Base-by-base conservation (phyloP, 2,888 invertebrate genomes). In the Tinea trinotella region DNA sequence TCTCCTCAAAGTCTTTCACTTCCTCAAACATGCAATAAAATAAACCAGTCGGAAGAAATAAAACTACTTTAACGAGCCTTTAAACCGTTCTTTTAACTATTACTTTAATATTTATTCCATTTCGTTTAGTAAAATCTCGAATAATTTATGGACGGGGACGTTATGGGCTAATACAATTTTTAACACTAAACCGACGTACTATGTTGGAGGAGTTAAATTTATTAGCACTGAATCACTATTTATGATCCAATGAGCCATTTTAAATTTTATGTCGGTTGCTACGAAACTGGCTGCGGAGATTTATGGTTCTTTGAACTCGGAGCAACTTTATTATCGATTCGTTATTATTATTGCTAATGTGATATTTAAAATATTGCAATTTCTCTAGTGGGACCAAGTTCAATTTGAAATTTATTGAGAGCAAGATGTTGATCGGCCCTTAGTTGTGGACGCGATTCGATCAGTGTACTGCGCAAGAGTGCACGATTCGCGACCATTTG, bases 191-290 rank as follows among this genome's bases (percentile, higher is more conserved):
- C 10, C 24, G 24, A 50, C 50, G n/a, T 24, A 50, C 18, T 50
- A 50, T 46, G 46, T 62, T 63, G 61, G 64, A 64, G 62, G 60
- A 62, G 57, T 58, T 60, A 60, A 63, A 64, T 71, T 71, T 71
- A 71, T 68, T 61, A 62, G 59, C 56, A 59, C 60, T 64, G 61
- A 60, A 60, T 61, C 56, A 58, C 57, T 61, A 66, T 70, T 68
- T 69, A 69, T 63, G 66, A 24, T 22, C 24, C 50, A 24, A 50
- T 50, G 50, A 24, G 50, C 50, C 50, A 50, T 50, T 50, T 50
- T 18, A 20, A 50, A 50, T 50, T 50, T 50, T 50, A 50, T 50
- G 50, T 50, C 18, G 4, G 50, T 50, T 50, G 50, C 13, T 22
- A 50, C 50, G 15, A 50, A 50, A 50, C 50, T 50, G 50, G 50